Base-by-base conservation (phyloP, 2,888 invertebrate genomes). In the Lagria hirta region DNA sequence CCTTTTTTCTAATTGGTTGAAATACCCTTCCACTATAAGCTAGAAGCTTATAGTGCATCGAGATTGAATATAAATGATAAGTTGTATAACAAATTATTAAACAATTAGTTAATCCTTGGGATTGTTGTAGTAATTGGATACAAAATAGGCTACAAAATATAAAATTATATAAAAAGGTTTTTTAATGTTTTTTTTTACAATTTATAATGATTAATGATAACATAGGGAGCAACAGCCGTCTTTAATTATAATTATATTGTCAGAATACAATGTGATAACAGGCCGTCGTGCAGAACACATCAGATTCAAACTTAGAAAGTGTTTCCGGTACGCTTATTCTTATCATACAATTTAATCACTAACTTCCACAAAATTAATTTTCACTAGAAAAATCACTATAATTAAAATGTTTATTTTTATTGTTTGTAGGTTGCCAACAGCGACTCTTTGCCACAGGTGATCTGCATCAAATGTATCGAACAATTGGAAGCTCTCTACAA, bases 401-500 rank as follows among this genome's bases (percentile, higher is more conserved):
- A 28, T 28, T 28, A 15, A 14, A 18, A 18, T 18, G 20, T 17
- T 17, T 58, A 18, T 38, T 6, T 18, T 41, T 3, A 15, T 12
- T 29, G 28, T 49, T 69, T 69, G 60, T 73, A 88, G 88, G 83
- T 87, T 52, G 81, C 84, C 60, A 82, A 85, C 66, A 79, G 78
- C 62, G 88, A 89, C 72, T 78, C 81, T 61, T 76, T 88, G 66
- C 88, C 88, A 57, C 82, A 83, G 60, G 81, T 86, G 60, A 82
- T 89, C 56, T 89, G 89, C 74, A 79, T 81, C 49, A 81, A 81
- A 57, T 89, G 89, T 74, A 81, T 81, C 58, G 80, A 80, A 63
- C 87, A 87, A 68, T 75, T 89, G 61, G 84, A 86, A 68, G 80
- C 83, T 49, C 80, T 87, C 60, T 82, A 83, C 71, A 83, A 83